phyloP scores from a whole-genome alignment of 1,140 invertebrate genomes.

The Aphaenogaster ashmeadi region DNA sequence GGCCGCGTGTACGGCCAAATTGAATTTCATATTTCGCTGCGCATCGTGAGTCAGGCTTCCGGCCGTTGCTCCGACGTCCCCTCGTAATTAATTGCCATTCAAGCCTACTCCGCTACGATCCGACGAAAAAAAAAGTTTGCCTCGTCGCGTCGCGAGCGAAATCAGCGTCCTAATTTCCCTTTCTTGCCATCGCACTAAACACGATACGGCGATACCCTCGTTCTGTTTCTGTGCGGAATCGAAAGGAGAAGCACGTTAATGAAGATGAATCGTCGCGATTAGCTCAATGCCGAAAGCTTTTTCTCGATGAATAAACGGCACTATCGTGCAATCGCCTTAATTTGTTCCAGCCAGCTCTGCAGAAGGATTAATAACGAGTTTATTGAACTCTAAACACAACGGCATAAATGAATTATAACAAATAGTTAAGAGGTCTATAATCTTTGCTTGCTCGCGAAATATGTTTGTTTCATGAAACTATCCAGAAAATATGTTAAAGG shows the following conservation, averaged over 20 bases:
- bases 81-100: slow-evolving; percentile 55
- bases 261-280: slow-evolving; percentile 42
- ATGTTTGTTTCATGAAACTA: background rate
- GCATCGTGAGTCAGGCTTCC: slow-evolving; percentile 32
- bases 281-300: slow-evolving; percentile 28
- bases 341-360: background rate
- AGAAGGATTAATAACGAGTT: slow-evolving; percentile 34
- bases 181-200: background rate
- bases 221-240: background rate
- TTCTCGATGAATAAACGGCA: slow-evolving; percentile 16
- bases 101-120: background rate
- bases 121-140: background rate
- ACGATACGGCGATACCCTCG: slow-evolving; percentile 3
- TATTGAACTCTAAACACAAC: background rate
- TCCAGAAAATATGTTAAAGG: background rate
- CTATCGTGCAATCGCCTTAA: slow-evolving; percentile 29
- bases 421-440: slow-evolving; percentile 8
- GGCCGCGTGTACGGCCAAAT: slow-evolving; percentile 24
- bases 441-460: background rate
- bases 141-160: background rate
- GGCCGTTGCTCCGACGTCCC: slow-evolving; percentile 3
- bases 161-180: slow-evolving; percentile 50
- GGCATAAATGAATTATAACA: background rate
- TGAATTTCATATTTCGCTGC: slow-evolving; percentile 55
- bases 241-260: slow-evolving; percentile 33